Base-by-base conservation (phyloP, 2,888 invertebrate species). In the Euplexia lucipara region DNA sequence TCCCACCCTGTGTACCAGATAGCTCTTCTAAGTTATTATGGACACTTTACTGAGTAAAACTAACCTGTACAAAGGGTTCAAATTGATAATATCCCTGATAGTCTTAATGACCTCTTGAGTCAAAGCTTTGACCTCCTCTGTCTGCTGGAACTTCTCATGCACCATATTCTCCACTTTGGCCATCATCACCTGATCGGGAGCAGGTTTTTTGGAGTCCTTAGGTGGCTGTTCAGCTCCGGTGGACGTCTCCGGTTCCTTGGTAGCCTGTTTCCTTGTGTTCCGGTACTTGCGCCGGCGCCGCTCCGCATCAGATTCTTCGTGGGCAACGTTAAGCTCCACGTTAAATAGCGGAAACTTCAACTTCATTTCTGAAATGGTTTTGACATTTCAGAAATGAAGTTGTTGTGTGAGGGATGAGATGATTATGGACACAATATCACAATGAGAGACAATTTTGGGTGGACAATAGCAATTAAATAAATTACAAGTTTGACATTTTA, bases 81-180 rank as follows among this genome's bases (percentile, higher is more conserved):
- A 96, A 77, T 98, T 98, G 71, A 99, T 99, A 66, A 99, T 99
- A 92, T 99, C 99, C 59, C 99, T 96, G 75, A 99, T 99, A 0
- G 99, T 99, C 93, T 99, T 99, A 48, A 99, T 99, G 64, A 99
- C 97, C 95, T 99, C 99, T 91, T 99, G 99, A 0, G 99, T 99
- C 61, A 99, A 89, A 0, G 99, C 99, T 95, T 99, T 99, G 14
- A 99, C 98, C 95, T 99, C 99, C 87, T 99, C 99, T 0, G 98
- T 99, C 89, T 98, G 98, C 76, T 97, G 96, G 89, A 98, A 99
- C 79, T 98, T 97, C 72, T 98, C 97, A 83, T 99, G 98, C 61
- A 97, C 96, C 57, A 99, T 92, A 95, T 99, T 99, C 90, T 99
- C 99, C 22, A 99, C 98, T 92, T 99, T 98, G 0, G 97, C 99